Base-by-base conservation (phyloP, 2,797 vertebrate genomes). In the Podargus strigoides region DNA sequence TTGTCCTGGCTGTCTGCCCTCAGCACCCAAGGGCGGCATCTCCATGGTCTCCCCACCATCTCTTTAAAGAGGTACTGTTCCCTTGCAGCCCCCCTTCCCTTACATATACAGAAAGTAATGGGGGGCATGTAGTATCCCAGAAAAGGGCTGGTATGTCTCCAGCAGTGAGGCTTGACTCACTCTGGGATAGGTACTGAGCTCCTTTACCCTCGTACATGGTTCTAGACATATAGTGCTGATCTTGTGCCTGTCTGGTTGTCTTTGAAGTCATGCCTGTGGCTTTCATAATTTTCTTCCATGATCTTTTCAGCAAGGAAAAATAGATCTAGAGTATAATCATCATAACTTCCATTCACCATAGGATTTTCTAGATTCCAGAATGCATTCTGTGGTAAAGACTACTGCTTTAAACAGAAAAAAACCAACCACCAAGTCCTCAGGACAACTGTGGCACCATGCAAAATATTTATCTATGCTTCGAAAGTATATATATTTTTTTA, bases 301-400 rank as follows among this genome's bases (percentile, higher is more conserved):
- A 34, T 64, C 47, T 64, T 87, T 84, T 89, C 66, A 90, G 70
- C 39, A 52, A 60, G 30, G 7, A 19, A 50, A 86, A 79, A 58
- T 16, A 4, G 6, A 64, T 63, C 36, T 69, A 6, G 70, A 69
- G 27, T 66, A 5, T 42, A 70, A 42, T 74, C 0, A 0, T 46
- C 17, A 21, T n/a, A 37, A 46, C 28, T 78, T 62, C 46, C 36
- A 24, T 39, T 79, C 34, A 8, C 36, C 58, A 46, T 7, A 47
- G 50, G 7, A 34, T 8, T n/a, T 53, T 53, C 53, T 58, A 9
- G 80, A n/a, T 81, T 76, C 30, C 67, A 80, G 77, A 28, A 30
- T 44, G 36, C 0, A 0, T 69, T 89, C 47, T 76, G 36, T 73
- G 77, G 26, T 76, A 62, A 69, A 76, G 50, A 19, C n/a, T 27